Evolutionary conservation across 2,797 vertebrate species (phyloP).

Genomic region (Onychomys leucogaster): DNA sequence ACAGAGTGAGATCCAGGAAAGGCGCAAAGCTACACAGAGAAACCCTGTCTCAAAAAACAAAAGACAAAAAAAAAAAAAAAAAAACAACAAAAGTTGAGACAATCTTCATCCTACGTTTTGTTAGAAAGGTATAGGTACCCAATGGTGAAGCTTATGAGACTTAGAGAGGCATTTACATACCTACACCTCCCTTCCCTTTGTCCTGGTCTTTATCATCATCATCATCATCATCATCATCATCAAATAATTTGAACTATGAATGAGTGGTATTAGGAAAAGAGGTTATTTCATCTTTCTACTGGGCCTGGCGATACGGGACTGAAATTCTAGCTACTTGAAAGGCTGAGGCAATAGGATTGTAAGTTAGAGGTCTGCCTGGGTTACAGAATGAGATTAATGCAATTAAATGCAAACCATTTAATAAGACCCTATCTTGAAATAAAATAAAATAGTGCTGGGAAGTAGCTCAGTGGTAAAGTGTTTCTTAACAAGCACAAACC

Average conservation of each 20-base stretch:
- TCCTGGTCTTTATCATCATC: constrained; percentile 71
- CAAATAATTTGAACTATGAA: constrained; percentile 87
- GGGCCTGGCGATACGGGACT: neutral
- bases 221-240: neutral
- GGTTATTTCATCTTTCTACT: neutral
- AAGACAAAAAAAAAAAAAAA: too few relatives aligned
- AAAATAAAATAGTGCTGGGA: neutral
- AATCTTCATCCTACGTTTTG: neutral
- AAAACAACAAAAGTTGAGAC: too few relatives aligned
- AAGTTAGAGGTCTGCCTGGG: neutral
- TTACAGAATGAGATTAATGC: neutral
- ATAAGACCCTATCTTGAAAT: neutral
- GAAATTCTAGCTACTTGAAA: neutral
- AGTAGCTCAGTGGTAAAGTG: neutral
- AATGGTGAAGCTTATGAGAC: neutral
- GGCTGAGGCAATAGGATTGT: neutral
- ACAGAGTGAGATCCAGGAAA: too few relatives aligned
- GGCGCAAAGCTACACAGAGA: too few relatives aligned
- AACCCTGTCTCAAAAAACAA: too few relatives aligned
- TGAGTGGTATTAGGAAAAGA: constrained; percentile 79
- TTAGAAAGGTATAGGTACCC: neutral
- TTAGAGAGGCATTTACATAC: neutral
- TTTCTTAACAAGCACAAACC: neutral
- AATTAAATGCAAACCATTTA: neutral
- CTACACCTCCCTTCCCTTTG: neutral